Evolutionary conservation across 1,140 invertebrate species (phyloP), one percentile per base, ranked within the genome.

Genomic region (Reticulitermes speratus): DNA sequence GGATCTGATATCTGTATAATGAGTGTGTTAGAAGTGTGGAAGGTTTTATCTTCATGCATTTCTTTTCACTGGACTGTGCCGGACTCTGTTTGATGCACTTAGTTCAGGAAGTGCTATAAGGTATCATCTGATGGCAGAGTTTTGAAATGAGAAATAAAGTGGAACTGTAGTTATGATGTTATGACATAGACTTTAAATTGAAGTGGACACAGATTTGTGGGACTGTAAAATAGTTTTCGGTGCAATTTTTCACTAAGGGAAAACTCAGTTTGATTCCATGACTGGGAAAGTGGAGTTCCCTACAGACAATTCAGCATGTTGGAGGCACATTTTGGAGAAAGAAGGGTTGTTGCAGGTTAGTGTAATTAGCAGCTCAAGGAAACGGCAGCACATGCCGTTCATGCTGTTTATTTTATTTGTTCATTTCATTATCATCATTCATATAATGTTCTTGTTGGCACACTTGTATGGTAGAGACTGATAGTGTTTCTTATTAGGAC

Each of bases 221-320:
- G 55, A 59, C 55, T 19, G 55, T 14, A 59, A 59, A 65, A 25
- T 75, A 30, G 65, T 75, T 23, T 30, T 75, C 7, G 8, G 65
- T 75, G 65, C n/a, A 30, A 9, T n/a, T 75, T 30, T 75, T 75
- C n/a, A 30, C 25, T 75, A 30, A 25, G 65, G n/a, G n/a, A 30
- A 30, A n/a, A 75, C 6, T 55, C 19, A 75, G n/a, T n/a, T 75
- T 75, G 65, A 8, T 75, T 75, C 65, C 81, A 87, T 87, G 87
- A 87, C 87, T 69, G 87, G 82, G 25, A 87, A 87, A 86, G 44
- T 86, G 69, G 84, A 84, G 25, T 65, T 44, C 65, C 30, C 32
- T 82, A 48, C 84, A 65, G 87, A 87, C 30, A 87, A 82, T 86
- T n/a, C 87, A 87, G 87, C 84, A 87, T 87, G 87, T 87, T 85